A percentile compares a stretch with the other conserved stretches of the same genome.
phyloP scores from a whole-genome alignment of 2,113 vertebrate genomes.

The Anseranas semipalmata region DNA sequence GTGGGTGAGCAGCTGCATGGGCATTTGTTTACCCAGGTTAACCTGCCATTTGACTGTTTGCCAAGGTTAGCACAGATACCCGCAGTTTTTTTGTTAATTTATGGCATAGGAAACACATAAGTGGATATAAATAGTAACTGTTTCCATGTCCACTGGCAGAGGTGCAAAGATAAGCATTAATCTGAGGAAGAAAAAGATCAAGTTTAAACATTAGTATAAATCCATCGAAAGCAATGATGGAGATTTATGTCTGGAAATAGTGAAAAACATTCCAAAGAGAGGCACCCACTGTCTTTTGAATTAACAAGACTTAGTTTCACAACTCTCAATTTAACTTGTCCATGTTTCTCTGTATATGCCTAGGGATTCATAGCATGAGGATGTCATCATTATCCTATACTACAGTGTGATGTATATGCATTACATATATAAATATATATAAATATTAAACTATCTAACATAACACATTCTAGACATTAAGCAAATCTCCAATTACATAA shows the following conservation, averaged over 20 bases:
- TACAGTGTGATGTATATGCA: rapidly evolving
- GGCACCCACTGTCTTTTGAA: rapidly evolving
- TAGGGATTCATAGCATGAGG: background rate
- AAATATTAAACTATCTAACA: background rate
- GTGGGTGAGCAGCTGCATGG: background rate
- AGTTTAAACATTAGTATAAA: background rate
- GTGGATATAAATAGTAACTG: background rate
- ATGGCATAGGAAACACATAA: background rate
- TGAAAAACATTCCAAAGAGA: background rate
- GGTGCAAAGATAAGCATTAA: background rate
- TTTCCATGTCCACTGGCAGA: background rate
- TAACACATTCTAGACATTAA: background rate
- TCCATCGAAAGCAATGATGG: background rate
- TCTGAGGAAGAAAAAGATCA: background rate
- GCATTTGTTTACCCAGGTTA: background rate
- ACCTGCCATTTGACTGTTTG: background rate
- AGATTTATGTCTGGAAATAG: background rate
- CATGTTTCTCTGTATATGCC: background rate
- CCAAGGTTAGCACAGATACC: background rate
- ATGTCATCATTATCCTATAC: background rate
- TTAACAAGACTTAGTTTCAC: background rate
- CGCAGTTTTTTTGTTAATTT: background rate
- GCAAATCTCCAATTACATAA: background rate
- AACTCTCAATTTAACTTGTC: background rate
- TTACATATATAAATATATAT: background rate